Evolutionary conservation across 2,888 invertebrate genomes (phyloP), one percentile per base, ranked within the genome.

Genomic region (Lasioglossum lativentre): DNA sequence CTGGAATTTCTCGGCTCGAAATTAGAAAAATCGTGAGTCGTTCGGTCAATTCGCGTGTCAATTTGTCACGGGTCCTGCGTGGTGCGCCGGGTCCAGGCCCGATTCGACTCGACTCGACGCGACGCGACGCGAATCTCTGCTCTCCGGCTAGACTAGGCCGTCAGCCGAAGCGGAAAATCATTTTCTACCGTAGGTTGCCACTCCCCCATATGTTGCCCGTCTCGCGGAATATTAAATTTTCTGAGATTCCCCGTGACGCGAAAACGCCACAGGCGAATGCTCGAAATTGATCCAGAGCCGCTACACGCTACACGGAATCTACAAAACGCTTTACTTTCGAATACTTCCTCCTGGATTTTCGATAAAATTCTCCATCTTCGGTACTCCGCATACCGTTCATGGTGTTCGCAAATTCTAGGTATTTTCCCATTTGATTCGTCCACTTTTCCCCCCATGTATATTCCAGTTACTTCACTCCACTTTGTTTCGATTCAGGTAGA

Each of bases 221-320:
- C 59, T n/a, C 40, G 16, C 16, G 78, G 59, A 79, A 83, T 75
- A 83, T 83, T 75, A 75, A 83, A 83, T 75, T 80, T 75, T 59
- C 27, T n/a, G 52, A 56, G 75, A 74, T 47, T 71, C 14, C 38
- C n/a, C 38, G 71, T 52, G 75, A 80, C 34, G 23, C 68, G 38
- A 52, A 38, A 68, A 23, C 38, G 38, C 68, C 34, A n/a, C 68
- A 3, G 66, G 27, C 76, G 66, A 34, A 34, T 42, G 45, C 76
- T 76, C 66, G 45, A 76, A 34, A 76, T 68, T 68, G 68, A 68
- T 34, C 68, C 38, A 68, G 23, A 68, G 38, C 3, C 8, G 38
- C 38, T 38, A 4, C 38, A 38, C 12, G 38, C 23, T 23, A 38
- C 66, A 34, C 4, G 68, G 23, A 40, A 38, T 30, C 12, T 68